Conservation (phyloP, 2,797 vertebrate species). For the Oreochromis mossambicus region DNA sequence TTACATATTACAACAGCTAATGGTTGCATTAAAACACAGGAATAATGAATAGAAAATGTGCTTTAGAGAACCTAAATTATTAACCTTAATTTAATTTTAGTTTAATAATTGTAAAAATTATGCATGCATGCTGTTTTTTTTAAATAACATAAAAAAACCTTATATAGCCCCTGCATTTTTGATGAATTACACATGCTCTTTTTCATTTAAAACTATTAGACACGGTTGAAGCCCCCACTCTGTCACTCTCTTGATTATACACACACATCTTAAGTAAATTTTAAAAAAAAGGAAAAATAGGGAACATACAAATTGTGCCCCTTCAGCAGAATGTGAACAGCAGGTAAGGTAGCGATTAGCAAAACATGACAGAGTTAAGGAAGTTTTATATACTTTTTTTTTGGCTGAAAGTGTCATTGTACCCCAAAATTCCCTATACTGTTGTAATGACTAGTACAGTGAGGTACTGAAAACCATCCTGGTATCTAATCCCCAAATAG, state of each 20-base stretch:
- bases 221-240: neutral
- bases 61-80: neutral
- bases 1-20: neutral
- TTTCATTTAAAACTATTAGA: neutral
- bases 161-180: neutral
- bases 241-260: neutral
- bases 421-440: neutral
- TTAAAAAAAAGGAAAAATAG: fast-evolving
- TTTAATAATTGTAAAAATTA: neutral
- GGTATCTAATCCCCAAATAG: neutral
- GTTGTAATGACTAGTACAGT: neutral
- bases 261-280: neutral
- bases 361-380: neutral
- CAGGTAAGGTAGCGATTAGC: neutral
- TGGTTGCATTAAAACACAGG: neutral
- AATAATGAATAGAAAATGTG: neutral
- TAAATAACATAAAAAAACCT: neutral
- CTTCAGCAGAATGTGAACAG: neutral
- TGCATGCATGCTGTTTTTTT: neutral
- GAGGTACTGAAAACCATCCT: neutral
- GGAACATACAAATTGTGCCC: neutral
- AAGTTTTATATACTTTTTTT: neutral
- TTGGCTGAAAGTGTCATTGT: neutral
- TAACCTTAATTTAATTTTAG: neutral
- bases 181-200: neutral